These are phyloP conservation scores for Nothobranchius kuhntae DNA, from an alignment of 2,113 vertebrate genomes.

Conservation along the genomic window DNA sequence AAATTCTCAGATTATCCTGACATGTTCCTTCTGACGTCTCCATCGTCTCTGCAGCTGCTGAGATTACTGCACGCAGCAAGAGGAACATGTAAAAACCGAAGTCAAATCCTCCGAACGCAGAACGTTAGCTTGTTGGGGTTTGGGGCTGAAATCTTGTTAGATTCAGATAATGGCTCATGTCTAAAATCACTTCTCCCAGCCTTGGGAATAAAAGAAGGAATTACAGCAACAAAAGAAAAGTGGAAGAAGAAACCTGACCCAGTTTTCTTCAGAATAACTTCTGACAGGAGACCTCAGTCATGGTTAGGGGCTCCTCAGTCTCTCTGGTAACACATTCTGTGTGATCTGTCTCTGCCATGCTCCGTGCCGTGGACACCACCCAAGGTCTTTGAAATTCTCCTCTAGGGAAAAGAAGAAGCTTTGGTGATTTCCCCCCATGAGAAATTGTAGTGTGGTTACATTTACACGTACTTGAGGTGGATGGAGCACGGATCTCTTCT, in stretches of 20 bases:
- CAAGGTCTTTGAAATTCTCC: slow-evolving; percentile 69
- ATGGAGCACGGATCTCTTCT: slow-evolving; percentile 1
- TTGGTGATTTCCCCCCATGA: slow-evolving; percentile 55
- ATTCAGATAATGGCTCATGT: slow-evolving; percentile 31
- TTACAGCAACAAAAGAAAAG: slow-evolving; percentile 31
- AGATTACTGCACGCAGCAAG: background rate
- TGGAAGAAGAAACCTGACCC: slow-evolving; percentile 45
- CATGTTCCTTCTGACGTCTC: background rate
- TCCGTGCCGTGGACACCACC: slow-evolving; percentile 73
- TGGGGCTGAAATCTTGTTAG: slow-evolving; percentile 2
- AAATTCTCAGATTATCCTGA: background rate
- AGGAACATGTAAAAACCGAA: background rate
- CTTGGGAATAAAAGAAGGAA: slow-evolving; percentile 19
- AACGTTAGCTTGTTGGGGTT: background rate
- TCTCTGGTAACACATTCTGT: slow-evolving; percentile 68
- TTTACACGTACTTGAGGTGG: slow-evolving; percentile 70
- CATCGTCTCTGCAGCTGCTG: background rate
- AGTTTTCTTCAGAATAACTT: slow-evolving; percentile 57
- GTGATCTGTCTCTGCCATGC: slow-evolving; percentile 67
- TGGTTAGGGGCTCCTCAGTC: slow-evolving; percentile 60
- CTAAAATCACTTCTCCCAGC: slow-evolving; percentile 26
- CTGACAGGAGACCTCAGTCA: slow-evolving; percentile 64
- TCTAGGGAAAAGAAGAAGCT: slow-evolving; percentile 34
- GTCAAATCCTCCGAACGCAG: background rate
- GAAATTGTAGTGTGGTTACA: slow-evolving; percentile 66